Base-by-base conservation (phyloP, 2,888 invertebrate species). In the Herminia tarsipennalis region DNA sequence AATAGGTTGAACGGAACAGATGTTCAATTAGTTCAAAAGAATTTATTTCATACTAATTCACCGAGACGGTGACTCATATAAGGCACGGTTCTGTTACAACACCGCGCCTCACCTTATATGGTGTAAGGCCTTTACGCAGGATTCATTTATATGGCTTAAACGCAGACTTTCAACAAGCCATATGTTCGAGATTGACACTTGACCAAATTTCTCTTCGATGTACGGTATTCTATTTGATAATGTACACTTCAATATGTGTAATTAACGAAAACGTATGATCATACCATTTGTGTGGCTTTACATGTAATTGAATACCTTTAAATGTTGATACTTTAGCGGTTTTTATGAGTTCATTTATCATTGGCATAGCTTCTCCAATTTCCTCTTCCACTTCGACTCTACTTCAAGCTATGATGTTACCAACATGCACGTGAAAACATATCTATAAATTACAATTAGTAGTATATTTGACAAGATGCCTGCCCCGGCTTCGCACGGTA, bases 91-190 rank as follows among this genome's bases (percentile, higher is more conserved):
- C 76, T 72, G 63, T 84, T 86, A 81, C 81, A 77, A 80, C 85
- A 81, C 77, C 75, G 74, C 73, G 81, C 82, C 73, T 50, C 66
- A 62, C 90, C 90, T 76, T 88, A 81, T 88, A 88, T 58, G 89
- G 90, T 61, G 65, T 69, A 40, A 46, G 88, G 85, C 88, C 89
- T 88, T 89, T 87, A 82, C 83, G 66, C 83, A 77, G 81, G 79
- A 83, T 81, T 77, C 85, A 83, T 87, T 77, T 88, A 87, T 86
- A 88, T 78, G 86, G 83, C 80, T 78, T 85, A 86, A 83, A 86
- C 82, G 78, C 81, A 77, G 76, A 83, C 89, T 90, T 89, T 89
- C 88, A 88, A 88, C 76, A 61, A 59, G 65, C 90, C 90, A 90
- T 88, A 88, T 90, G 90, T 84, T 88, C 78, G 55, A 80, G 83